These are phyloP conservation scores for Pachyramphus minor DNA, from an alignment of 2,113 vertebrate genomes.

Conservation along the genomic window DNA sequence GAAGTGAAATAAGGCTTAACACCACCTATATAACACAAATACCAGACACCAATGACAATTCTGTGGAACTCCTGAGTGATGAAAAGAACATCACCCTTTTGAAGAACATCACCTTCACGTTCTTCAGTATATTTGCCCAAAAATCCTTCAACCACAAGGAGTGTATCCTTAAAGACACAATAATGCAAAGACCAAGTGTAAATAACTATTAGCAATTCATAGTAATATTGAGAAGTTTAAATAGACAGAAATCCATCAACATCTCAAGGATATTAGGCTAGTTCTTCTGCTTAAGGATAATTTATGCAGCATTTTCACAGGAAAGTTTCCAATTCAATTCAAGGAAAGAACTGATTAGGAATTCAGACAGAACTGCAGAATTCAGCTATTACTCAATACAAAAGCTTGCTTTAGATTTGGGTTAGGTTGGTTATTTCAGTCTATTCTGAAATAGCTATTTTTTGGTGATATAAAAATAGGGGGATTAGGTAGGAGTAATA, in stretches of 20 bases:
- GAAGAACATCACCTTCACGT: neutral
- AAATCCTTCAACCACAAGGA: neutral
- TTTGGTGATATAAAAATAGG: constrained; percentile 47
- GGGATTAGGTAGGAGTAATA: constrained; percentile 47
- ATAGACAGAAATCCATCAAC: neutral
- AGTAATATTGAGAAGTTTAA: neutral
- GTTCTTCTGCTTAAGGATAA: neutral
- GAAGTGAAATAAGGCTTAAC: neutral
- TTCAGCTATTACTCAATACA: neutral
- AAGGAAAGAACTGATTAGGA: neutral
- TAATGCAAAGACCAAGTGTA: neutral
- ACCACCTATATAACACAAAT: neutral
- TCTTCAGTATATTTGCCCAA: neutral
- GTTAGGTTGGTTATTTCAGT: constrained; percentile 21
- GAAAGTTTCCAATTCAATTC: neutral
- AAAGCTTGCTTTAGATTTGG: neutral
- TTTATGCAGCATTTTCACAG: neutral
- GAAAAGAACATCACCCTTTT: neutral
- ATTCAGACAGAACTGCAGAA: constrained; percentile 6
- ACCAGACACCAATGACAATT: neutral
- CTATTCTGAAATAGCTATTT: constrained; percentile 9
- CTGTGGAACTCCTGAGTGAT: neutral
- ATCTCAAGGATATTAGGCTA: neutral
- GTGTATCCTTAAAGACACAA: neutral
- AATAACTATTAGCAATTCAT: neutral